phyloP scores from a whole-genome alignment of 2,888 invertebrate genomes.

The Ophion costatus region DNA sequence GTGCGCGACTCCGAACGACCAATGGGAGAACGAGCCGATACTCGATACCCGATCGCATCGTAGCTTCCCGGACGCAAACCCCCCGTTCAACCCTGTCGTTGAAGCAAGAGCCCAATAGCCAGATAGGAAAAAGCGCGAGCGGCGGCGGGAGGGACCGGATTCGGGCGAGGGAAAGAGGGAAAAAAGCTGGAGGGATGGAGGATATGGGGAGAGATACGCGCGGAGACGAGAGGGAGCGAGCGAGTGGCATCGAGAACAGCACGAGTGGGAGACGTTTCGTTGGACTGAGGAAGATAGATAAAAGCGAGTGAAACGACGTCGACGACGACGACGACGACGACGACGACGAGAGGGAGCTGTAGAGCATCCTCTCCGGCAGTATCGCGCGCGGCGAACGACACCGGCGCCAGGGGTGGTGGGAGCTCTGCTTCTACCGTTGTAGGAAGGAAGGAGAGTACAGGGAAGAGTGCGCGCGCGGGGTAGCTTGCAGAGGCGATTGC shows the following conservation, averaged over 20 bases:
- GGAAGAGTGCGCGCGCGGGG: constrained; percentile 67
- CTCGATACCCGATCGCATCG: constrained; percentile 83
- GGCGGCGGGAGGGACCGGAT: constrained; percentile 63
- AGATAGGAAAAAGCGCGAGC: constrained; percentile 80
- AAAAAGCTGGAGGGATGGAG: constrained; percentile 66
- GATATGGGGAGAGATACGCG: constrained; percentile 39
- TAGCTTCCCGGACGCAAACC: constrained; percentile 77
- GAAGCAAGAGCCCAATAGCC: constrained; percentile 82
- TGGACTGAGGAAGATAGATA: constrained; percentile 50
- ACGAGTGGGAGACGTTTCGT: constrained; percentile 49
- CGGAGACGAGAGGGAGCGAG: constrained; percentile 52
- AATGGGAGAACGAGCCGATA: constrained; percentile 83
- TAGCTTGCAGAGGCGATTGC: constrained; percentile 65
- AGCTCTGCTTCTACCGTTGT: constrained; percentile 52
- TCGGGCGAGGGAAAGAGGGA: constrained; percentile 64
- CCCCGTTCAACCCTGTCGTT: constrained; percentile 72
- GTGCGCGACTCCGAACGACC: constrained; percentile 81
- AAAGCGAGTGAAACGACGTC: constrained; percentile 50
- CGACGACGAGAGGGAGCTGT: constrained; percentile 62
- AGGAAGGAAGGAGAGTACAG: constrained; percentile 58
- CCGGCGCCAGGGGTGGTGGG: constrained; percentile 63
- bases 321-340: constrained; percentile 56
- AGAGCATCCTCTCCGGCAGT: constrained; percentile 65
- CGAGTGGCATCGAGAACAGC: constrained; percentile 42
- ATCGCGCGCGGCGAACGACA: constrained; percentile 67